phyloP scores from a whole-genome alignment of 2,888 invertebrate genomes.

The Bellardia bayeri region DNA sequence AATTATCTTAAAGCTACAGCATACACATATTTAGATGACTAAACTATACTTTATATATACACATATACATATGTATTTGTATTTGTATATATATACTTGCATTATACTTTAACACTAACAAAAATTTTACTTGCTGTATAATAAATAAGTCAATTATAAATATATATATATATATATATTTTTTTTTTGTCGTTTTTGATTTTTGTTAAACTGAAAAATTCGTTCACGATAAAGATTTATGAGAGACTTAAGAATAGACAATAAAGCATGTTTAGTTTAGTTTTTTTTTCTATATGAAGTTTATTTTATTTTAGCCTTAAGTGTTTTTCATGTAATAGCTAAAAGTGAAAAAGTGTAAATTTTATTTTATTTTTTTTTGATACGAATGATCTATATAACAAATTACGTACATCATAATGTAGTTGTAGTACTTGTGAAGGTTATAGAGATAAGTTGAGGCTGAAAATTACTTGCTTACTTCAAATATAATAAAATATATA shows the following conservation, averaged over 20 bases:
- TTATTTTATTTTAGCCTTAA: constrained; percentile 56
- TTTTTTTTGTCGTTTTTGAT: constrained; percentile 2
- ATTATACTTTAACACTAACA: constrained; percentile 56
- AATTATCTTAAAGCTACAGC: constrained; percentile 59
- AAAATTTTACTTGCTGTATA: constrained; percentile 65
- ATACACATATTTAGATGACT: not conserved
- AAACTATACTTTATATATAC: constrained; percentile 8
- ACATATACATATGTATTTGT: not conserved
- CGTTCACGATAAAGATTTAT: constrained; percentile 65
- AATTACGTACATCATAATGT: constrained; percentile 47
- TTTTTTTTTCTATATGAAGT: constrained; percentile 23
- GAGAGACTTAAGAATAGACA: constrained; percentile 66
- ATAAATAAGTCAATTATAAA: constrained; percentile 73
- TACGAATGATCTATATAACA: constrained; percentile 52
- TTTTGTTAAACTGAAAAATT: constrained; percentile 59
- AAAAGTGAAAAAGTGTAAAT: constrained; percentile 66
- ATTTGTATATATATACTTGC: not conserved
- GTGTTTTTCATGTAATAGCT: constrained; percentile 63
- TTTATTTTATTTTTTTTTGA: constrained; percentile 34
- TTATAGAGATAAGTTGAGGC: not conserved
- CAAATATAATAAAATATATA: not conserved
- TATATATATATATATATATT: constrained; percentile 10
- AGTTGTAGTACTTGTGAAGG: not conserved
- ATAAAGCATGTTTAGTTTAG: constrained; percentile 52
- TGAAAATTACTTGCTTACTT: constrained; percentile 8